phyloP scores from a whole-genome alignment of 2,113 vertebrate genomes.

The Triplophysa tibetana region DNA sequence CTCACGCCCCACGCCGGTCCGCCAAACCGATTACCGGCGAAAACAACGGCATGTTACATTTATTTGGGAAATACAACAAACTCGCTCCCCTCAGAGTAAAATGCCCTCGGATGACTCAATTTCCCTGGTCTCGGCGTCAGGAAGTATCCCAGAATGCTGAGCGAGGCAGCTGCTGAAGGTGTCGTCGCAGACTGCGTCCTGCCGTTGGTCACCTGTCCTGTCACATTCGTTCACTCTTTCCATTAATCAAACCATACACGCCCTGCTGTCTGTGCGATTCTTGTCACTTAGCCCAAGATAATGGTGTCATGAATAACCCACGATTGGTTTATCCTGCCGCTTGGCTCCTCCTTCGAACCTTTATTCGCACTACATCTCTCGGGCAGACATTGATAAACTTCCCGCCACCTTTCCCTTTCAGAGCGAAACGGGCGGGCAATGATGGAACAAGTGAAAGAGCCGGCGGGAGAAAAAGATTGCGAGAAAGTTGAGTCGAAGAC shows the following conservation, averaged over 20 bases:
- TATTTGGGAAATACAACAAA: too few species aligned
- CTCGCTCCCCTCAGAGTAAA: background rate
- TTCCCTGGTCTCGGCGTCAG: slow-evolving; percentile 46
- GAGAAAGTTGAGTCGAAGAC: background rate
- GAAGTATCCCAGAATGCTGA: slow-evolving; percentile 58
- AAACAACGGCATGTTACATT: background rate
- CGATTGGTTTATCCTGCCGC: slow-evolving; percentile 34
- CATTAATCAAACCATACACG: slow-evolving; percentile 72
- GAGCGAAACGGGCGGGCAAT: slow-evolving; percentile 46
- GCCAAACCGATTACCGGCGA: background rate
- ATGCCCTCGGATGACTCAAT: slow-evolving; percentile 1
- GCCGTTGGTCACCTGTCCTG: slow-evolving; percentile 68
- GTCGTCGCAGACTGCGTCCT: slow-evolving; percentile 61
- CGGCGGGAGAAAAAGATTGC: slow-evolving; percentile 29
- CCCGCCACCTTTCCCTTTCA: slow-evolving; percentile 56
- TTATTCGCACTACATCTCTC: slow-evolving; percentile 35
- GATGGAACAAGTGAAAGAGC: background rate
- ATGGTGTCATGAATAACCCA: slow-evolving; percentile 49
- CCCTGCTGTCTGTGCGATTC: slow-evolving; percentile 61
- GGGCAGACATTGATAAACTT: slow-evolving; percentile 61
- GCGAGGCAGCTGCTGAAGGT: slow-evolving; percentile 65
- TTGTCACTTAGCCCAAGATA: slow-evolving; percentile 51
- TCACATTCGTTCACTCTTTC: slow-evolving; percentile 69
- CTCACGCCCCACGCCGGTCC: slow-evolving; percentile 5
- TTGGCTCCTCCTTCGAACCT: slow-evolving; percentile 25